Evolutionary conservation across 2,888 invertebrate genomes (phyloP).

Genomic region (Drosophila buzzatii): DNA sequence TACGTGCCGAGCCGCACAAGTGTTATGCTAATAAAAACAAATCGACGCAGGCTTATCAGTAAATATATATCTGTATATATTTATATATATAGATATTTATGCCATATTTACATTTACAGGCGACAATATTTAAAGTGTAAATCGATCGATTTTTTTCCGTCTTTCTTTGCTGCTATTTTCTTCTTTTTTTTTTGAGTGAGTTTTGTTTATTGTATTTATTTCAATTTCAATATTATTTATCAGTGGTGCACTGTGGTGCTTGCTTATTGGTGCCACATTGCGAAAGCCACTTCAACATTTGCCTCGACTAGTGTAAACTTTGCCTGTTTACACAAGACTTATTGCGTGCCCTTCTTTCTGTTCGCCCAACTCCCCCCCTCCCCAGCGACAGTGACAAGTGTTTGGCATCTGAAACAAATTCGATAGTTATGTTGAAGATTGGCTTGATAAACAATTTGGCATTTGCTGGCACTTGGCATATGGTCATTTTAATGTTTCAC

Average conservation of each 20-base stretch:
- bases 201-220: constrained; percentile 76
- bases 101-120: constrained; percentile 63
- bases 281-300: constrained; percentile 56
- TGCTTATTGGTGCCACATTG: constrained; percentile 46
- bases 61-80: constrained; percentile 18
- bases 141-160: constrained; percentile 65
- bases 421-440: constrained; percentile 30
- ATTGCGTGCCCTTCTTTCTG: constrained; percentile 9
- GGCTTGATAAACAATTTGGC: constrained; percentile 46
- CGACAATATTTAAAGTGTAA: constrained; percentile 72
- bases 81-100: constrained; percentile 33
- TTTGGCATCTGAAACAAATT: constrained; percentile 22
- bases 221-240: constrained; percentile 76
- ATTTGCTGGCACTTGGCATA: constrained; percentile 22
- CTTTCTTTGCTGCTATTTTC: neutral
- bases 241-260: constrained; percentile 30
- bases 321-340: constrained; percentile 45
- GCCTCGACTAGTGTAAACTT: constrained; percentile 28
- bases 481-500: neutral
- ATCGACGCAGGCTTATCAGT: constrained; percentile 67
- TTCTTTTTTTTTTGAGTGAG: constrained; percentile 12
- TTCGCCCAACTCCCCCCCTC: no score
- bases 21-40: constrained; percentile 83
- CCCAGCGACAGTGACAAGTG: constrained; percentile 1
- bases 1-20: constrained; percentile 61